Conservation (phyloP, 53 echinoderm and acorn worm genomes). For the Paelopatides confundens region DNA sequence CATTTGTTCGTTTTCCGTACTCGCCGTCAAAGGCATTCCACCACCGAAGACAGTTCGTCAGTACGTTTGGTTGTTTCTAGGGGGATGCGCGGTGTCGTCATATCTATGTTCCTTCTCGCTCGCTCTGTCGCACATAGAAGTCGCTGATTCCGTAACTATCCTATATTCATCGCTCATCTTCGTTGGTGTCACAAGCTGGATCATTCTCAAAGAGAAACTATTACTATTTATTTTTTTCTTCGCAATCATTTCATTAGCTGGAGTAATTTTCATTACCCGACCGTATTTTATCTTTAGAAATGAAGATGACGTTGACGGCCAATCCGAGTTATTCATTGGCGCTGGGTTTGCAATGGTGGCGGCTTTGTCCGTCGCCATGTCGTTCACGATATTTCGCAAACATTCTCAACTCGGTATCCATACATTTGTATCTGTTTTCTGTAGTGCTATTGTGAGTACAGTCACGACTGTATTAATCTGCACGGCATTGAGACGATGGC, state of each 20-base stretch:
- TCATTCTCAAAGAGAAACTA: background rate
- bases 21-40: background rate
- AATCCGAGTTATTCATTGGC: background rate
- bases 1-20: background rate
- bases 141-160: conserved; percentile 2
- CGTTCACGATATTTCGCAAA: background rate
- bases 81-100: background rate
- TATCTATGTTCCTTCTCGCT: background rate
- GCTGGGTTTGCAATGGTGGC: background rate
- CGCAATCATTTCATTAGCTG: background rate
- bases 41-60: background rate
- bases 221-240: background rate
- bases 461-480: background rate
- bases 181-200: conserved; percentile 3
- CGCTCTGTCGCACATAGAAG: background rate
- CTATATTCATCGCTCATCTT: background rate
- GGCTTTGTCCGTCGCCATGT: background rate
- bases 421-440: conserved; percentile 2
- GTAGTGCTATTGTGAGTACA: background rate
- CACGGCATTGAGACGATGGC: background rate
- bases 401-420: conserved; percentile 13
- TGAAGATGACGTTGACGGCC: no score
- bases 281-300: conserved; percentile 18
- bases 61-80: background rate
- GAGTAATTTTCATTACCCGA: background rate